Conservation (phyloP, 2,797 vertebrate genomes). For the Remorina albescens region DNA sequence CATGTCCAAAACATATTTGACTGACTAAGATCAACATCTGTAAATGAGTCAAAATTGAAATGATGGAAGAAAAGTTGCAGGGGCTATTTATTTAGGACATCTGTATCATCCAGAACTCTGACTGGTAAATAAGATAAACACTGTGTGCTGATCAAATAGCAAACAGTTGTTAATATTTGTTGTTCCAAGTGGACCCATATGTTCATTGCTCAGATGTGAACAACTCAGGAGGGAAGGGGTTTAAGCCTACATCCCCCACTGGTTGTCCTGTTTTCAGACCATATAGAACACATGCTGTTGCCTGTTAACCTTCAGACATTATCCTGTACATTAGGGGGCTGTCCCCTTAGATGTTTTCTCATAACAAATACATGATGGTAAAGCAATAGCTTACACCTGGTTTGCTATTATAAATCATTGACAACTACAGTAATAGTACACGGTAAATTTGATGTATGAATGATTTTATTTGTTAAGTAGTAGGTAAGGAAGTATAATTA, state of each 20-base stretch:
- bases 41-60: neutral
- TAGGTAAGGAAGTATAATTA: neutral
- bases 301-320: conserved; percentile 40
- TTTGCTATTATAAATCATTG: neutral
- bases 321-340: conserved; percentile 16
- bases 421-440: neutral
- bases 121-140: conserved; percentile 18
- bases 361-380: neutral
- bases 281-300: conserved; percentile 29
- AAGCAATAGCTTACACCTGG: conserved; percentile 26
- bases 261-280: conserved; percentile 14
- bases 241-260: neutral
- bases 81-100: neutral
- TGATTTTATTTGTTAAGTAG: neutral
- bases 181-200: conserved; percentile 18
- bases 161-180: conserved; percentile 37
- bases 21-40: neutral
- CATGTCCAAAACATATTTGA: neutral
- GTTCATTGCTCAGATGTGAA: conserved; percentile 24
- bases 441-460: neutral
- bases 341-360: conserved; percentile 7
- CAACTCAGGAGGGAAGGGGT: conserved; percentile 2
- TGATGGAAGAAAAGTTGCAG: neutral
- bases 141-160: conserved; percentile 1
- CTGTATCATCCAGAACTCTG: neutral